Percentiles rank a stretch among this genome's conserved stretches.
phyloP scores from a whole-genome alignment of 2,888 invertebrate species.

The Pterostichus madidus region DNA sequence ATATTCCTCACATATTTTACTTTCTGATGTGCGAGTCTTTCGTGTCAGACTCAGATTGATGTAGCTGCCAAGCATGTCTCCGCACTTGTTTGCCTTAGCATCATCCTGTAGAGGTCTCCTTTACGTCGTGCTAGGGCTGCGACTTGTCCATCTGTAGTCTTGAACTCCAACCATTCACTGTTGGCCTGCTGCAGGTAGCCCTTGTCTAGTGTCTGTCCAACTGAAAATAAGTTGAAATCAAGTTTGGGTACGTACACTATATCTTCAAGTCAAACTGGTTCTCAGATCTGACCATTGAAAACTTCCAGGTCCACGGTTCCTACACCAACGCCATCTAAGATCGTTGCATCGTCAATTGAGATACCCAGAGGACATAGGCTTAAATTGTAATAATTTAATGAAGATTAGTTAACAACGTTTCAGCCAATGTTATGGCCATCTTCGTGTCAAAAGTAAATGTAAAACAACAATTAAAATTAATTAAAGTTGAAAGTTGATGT shows the following conservation, averaged over 20 bases:
- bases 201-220: conserved; percentile 42
- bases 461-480: too few species aligned
- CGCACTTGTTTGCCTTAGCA: conserved; percentile 68
- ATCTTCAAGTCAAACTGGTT: conserved; percentile 68
- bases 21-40: conserved; percentile 67
- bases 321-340: conserved; percentile 69
- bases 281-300: conserved; percentile 70
- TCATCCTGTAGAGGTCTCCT: conserved; percentile 67
- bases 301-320: conserved; percentile 70
- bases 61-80: conserved; percentile 70
- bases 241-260: conserved; percentile 69
- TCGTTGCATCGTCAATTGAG: conserved; percentile 67
- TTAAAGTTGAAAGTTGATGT: too few species aligned
- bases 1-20: conserved; percentile 36
- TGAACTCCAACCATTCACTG: conserved; percentile 46
- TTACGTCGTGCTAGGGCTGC: conserved; percentile 64
- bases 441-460: too few species aligned
- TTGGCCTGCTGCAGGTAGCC: conserved; percentile 48
- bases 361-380: conserved; percentile 24
- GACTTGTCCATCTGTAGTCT: conserved; percentile 66
- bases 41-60: conserved; percentile 59
- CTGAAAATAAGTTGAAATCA: conserved; percentile 57
- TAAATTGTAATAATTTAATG: too few species aligned
- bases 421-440: too few species aligned
- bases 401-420: too few species aligned